Conservation (phyloP, 2,113 vertebrate species). For the Bubo scandiacus region DNA sequence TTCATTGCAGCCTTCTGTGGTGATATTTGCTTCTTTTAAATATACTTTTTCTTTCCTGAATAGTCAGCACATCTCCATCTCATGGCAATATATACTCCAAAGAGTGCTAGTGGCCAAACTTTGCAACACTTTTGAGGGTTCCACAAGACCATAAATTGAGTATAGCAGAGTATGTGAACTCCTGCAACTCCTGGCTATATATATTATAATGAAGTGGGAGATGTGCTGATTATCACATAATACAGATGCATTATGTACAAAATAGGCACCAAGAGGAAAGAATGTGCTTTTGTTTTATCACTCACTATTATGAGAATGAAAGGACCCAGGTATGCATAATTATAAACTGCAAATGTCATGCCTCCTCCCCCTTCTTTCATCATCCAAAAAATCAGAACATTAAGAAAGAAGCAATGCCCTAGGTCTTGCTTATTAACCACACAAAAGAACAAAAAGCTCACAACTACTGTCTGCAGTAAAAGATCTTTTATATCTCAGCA, state of each 20-base stretch:
- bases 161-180: constrained; percentile 44
- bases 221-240: constrained; percentile 72
- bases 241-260: constrained; percentile 48
- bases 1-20: constrained; percentile 52
- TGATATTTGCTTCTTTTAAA: constrained; percentile 42
- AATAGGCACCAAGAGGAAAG: constrained; percentile 56
- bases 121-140: constrained; percentile 48
- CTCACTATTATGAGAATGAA: constrained; percentile 44
- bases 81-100: constrained; percentile 11
- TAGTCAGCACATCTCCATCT: constrained; percentile 58
- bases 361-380: background rate
- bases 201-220: constrained; percentile 45
- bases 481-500: background rate
- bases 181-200: background rate
- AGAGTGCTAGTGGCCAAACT: constrained; percentile 36
- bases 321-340: constrained; percentile 48
- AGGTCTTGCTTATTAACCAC: constrained; percentile 22
- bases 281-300: constrained; percentile 54
- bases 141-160: constrained; percentile 51
- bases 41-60: constrained; percentile 10
- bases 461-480: background rate
- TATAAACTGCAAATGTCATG: constrained; percentile 61
- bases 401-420: background rate
- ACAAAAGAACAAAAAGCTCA: background rate
- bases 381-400: constrained; percentile 18